Evolutionary conservation across 2,113 vertebrate species (phyloP).

Genomic region (Cygnus buccinator): DNA sequence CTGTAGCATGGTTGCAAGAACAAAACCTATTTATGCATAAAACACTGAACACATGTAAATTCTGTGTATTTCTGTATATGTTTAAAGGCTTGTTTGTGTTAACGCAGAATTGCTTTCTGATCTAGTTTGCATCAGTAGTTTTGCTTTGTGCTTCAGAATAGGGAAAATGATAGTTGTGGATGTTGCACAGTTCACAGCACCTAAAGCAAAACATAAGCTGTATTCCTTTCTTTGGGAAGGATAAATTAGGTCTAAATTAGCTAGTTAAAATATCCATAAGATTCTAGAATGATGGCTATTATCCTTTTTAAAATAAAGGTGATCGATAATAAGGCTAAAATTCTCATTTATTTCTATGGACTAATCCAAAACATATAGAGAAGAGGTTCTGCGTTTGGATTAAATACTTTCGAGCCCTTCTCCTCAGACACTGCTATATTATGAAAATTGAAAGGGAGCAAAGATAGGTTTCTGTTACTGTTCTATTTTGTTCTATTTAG

Average conservation of each 20-base stretch:
- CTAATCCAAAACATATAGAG: neutral
- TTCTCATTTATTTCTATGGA: neutral
- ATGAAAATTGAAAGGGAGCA: neutral
- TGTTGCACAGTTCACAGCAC: neutral
- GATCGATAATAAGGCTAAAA: neutral
- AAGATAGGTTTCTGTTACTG: neutral
- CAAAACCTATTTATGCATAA: constrained; percentile 21
- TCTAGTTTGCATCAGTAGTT: constrained; percentile 23
- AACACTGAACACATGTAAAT: constrained; percentile 38
- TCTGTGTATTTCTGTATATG: neutral
- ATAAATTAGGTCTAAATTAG: neutral
- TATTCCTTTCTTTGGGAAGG: neutral
- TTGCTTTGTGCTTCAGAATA: neutral
- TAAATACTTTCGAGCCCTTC: neutral
- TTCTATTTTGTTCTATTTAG: constrained; percentile 8
- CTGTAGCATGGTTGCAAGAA: neutral
- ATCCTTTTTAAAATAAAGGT: neutral
- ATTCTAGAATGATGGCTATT: neutral
- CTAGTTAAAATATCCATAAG: neutral
- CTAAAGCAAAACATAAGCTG: neutral
- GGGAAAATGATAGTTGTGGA: neutral
- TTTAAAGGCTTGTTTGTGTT: constrained; percentile 39
- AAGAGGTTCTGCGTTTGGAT: neutral
- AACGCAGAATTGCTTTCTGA: constrained; percentile 12
- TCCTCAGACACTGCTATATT: neutral